These are phyloP conservation scores for Valencia hispanica DNA, from an alignment of 2,797 vertebrate species.

Conservation along the genomic window DNA sequence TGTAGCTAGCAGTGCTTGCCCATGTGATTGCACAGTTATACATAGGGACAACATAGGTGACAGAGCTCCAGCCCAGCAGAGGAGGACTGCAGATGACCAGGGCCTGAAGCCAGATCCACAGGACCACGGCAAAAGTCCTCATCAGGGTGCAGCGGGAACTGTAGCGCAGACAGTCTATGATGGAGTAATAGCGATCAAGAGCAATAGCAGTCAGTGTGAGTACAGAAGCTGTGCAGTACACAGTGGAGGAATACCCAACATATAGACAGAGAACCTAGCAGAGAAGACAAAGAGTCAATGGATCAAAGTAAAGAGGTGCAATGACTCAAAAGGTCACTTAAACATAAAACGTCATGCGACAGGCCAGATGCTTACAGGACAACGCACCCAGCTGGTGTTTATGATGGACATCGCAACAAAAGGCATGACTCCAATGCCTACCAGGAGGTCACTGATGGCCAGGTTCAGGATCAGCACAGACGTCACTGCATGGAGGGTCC, in stretches of 20 bases:
- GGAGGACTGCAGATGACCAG: slow-evolving; percentile 82
- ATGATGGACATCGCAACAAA: slow-evolving; percentile 84
- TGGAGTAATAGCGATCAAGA: slow-evolving; percentile 86
- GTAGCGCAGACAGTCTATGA: slow-evolving; percentile 85
- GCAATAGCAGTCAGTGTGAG: slow-evolving; percentile 85
- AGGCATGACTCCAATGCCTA: slow-evolving; percentile 85
- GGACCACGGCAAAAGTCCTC: slow-evolving; percentile 74
- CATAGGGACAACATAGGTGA: slow-evolving; percentile 78
- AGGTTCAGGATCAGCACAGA: slow-evolving; percentile 86
- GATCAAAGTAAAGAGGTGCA: slow-evolving; percentile 12
- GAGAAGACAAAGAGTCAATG: slow-evolving; percentile 26
- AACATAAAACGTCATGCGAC: background rate
- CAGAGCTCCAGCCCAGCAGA: slow-evolving; percentile 83
- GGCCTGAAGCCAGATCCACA: slow-evolving; percentile 88
- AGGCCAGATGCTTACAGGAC: slow-evolving; percentile 67
- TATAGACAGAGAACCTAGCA: slow-evolving; percentile 81
- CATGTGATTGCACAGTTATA: slow-evolving; percentile 83
- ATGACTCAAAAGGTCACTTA: background rate
- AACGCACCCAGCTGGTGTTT: slow-evolving; percentile 77
- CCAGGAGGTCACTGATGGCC: slow-evolving; percentile 85
- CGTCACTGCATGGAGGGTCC: slow-evolving; percentile 81
- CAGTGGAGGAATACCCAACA: slow-evolving; percentile 87
- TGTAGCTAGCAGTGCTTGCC: slow-evolving; percentile 83
- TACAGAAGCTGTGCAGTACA: slow-evolving; percentile 85
- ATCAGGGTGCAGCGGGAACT: slow-evolving; percentile 80